Evolutionary conservation across 2,113 vertebrate genomes (phyloP).

Genomic region (Aphelocoma coerulescens): DNA sequence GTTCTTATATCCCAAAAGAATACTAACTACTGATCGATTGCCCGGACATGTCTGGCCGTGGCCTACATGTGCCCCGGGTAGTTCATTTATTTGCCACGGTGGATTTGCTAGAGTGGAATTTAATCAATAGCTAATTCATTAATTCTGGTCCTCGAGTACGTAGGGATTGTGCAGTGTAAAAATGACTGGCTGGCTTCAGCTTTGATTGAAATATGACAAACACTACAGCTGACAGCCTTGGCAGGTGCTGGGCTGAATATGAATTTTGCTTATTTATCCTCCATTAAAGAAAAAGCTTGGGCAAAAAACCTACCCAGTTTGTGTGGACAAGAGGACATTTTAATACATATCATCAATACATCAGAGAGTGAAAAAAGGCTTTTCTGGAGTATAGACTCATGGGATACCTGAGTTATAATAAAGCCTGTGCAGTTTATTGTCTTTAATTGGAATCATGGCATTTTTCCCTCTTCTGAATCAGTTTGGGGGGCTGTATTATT

Average conservation of each 20-base stretch:
- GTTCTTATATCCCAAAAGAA: conserved; percentile 81
- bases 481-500: conserved; percentile 27
- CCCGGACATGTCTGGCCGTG: conserved; percentile 81
- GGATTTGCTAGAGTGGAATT: conserved; percentile 90
- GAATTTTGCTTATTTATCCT: conserved; percentile 69
- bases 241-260: conserved; percentile 46
- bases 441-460: conserved; percentile 17
- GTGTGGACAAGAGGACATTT: conserved; percentile 35
- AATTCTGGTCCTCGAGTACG: conserved; percentile 78
- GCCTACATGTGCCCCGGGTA: conserved; percentile 86
- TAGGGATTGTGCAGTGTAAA: conserved; percentile 59
- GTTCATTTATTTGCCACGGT: conserved; percentile 91
- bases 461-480: neutral
- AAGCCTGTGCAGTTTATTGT: neutral
- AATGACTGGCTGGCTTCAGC: conserved; percentile 68
- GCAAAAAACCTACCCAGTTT: neutral
- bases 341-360: neutral
- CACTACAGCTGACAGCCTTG: conserved; percentile 61
- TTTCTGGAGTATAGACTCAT: conserved; percentile 20
- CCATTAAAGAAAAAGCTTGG: conserved; percentile 40
- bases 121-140: conserved; percentile 96
- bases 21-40: conserved; percentile 88
- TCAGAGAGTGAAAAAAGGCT: neutral
- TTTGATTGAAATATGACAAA: conserved; percentile 84
- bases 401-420: neutral